Evolutionary conservation across 2,888 invertebrate genomes (phyloP).

Genomic region (Liposcelis brunnea): DNA sequence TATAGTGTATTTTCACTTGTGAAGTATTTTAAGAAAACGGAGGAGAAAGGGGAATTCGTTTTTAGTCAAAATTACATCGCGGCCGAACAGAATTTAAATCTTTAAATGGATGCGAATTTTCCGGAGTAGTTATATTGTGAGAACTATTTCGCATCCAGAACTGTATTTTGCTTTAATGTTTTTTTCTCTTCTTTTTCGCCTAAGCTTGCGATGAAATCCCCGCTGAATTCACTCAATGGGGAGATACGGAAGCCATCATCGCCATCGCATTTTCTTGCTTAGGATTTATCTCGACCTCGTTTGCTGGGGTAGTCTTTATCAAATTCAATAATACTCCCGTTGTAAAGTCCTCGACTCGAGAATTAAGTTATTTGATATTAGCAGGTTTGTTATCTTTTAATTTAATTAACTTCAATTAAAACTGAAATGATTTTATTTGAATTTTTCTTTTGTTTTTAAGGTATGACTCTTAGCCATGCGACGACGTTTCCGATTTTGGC

Average conservation of each 20-base stretch:
- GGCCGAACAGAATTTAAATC: too few species aligned
- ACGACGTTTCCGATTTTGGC: constrained; percentile 48
- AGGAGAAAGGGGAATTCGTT: too few species aligned
- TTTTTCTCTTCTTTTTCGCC: too few species aligned
- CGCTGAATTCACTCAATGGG: constrained; percentile 43
- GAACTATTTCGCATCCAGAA: too few species aligned
- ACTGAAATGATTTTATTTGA: background rate
- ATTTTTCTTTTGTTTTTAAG: constrained; percentile 15
- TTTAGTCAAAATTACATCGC: too few species aligned
- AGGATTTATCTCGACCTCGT: constrained; percentile 43
- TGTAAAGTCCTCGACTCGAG: constrained; percentile 49
- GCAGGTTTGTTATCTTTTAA: constrained; percentile 27
- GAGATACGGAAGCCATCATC: constrained; percentile 41
- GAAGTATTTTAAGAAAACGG: too few species aligned
- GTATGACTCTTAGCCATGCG: constrained; percentile 35
- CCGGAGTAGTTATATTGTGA: too few species aligned
- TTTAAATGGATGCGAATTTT: too few species aligned
- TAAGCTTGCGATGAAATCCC: constrained; percentile 39
- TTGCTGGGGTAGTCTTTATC: constrained; percentile 42
- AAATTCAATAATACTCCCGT: constrained; percentile 57
- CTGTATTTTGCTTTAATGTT: too few species aligned
- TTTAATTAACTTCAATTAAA: background rate
- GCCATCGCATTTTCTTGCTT: constrained; percentile 38
- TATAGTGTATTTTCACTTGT: too few species aligned
- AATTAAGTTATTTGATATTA: constrained; percentile 52